Evolutionary conservation across 2,888 invertebrate genomes (phyloP), one percentile per base, ranked within the genome.

Genomic region (Phengaris arion): DNA sequence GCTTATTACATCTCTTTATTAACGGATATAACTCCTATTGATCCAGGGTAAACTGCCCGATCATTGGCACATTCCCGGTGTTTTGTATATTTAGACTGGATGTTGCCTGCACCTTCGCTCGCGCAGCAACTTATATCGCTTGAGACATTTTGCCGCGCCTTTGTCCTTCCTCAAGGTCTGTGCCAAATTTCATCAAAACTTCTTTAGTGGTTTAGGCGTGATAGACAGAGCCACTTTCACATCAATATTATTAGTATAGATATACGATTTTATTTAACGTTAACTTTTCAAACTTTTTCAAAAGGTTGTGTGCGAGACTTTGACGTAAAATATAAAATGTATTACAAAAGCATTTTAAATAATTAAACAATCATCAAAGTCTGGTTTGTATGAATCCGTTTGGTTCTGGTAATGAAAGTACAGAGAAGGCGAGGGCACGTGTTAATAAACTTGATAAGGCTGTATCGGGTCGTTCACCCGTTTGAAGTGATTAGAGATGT

Each of bases 371-470:
- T 35, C 35, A 35, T 64, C 35, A 45, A 12, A 64, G 64, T 45
- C 64, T 45, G 64, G 12, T 35, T 64, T 64, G 64, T 64, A 35
- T 35, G 35, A 45, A 45, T 45, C 35, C 10, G 22, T 59, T 15
- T 59, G n/a, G 57, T 57, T 15, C 57, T 59, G 64, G 64, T 64
- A 64, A 64, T 64, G 64, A 64, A 64, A 70, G 70, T 22, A 51
- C 35, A 15, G 51, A 15, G 15, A 64, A 64, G 64, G 64, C 64
- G 64, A 64, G 79, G 79, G 83, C 85, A 82, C 82, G 85, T 83
- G 86, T 85, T 87, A 84, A 84, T 87, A 88, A 87, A 85, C 85
- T 85, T 89, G 90, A 90, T 89, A 90, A 88, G 80, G 77, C 78
- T 75, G 77, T 86, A 86, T 85, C 84, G 81, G 85, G 85, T 82